These are phyloP conservation scores for Parnassius smintheus DNA, from an alignment of 2,888 invertebrate genomes.

Conservation along the genomic window DNA sequence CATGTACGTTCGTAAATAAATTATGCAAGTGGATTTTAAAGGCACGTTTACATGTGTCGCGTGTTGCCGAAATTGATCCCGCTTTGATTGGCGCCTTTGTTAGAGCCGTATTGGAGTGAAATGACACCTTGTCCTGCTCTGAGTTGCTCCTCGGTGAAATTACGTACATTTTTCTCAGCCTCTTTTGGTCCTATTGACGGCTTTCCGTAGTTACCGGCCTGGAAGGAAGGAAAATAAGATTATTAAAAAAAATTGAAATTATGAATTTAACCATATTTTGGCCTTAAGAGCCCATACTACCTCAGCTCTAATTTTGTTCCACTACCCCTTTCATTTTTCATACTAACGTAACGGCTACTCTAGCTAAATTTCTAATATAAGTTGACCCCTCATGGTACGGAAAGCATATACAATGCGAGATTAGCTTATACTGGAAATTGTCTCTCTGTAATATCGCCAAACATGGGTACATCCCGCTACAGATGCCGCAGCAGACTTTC, in stretches of 20 bases:
- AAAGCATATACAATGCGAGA: too few relatives aligned
- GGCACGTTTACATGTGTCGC: conserved; percentile 88
- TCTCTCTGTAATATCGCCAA: too few relatives aligned
- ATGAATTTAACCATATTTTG: not conserved
- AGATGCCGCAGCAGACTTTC: too few relatives aligned
- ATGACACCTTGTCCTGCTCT: conserved; percentile 96
- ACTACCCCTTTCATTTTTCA: too few relatives aligned
- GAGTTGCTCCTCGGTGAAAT: conserved; percentile 96
- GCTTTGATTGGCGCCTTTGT: conserved; percentile 98
- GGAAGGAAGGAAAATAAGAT: conserved; percentile 39
- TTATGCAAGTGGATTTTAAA: conserved; percentile 4
- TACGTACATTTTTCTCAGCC: conserved; percentile 95
- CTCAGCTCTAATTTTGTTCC: too few relatives aligned
- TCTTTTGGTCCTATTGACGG: conserved; percentile 98
- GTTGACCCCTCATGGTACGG: too few relatives aligned
- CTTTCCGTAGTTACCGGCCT: conserved; percentile 91
- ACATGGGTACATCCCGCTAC: too few relatives aligned
- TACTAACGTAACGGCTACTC: too few relatives aligned
- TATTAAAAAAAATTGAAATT: not conserved
- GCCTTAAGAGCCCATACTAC: too few relatives aligned
- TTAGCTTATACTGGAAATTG: too few relatives aligned
- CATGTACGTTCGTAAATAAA: not conserved
- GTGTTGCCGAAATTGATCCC: conserved; percentile 99
- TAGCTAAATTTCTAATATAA: too few relatives aligned
- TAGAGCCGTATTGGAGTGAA: conserved; percentile 97